phyloP scores from a whole-genome alignment of 1,140 invertebrate genomes.

The Thaumatotibia leucotreta region DNA sequence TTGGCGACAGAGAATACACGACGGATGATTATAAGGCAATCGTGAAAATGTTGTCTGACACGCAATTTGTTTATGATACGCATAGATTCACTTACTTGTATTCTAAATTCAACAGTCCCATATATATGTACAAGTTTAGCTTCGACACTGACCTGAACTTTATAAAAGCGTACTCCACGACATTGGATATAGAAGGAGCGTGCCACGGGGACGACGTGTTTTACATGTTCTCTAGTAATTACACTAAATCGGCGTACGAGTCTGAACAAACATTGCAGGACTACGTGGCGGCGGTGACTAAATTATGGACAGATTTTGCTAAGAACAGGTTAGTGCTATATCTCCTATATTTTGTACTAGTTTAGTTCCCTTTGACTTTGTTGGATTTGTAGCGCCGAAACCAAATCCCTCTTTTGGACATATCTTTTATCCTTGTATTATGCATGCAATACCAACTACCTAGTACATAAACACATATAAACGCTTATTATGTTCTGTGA shows the following conservation, averaged over 20 bases:
- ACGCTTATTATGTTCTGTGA: no score
- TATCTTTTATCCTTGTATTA: no score
- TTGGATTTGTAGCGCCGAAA: no score
- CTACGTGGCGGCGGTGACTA: conserved; percentile 70
- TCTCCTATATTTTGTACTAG: no score
- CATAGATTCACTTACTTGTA: conserved; percentile 62
- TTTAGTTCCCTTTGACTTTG: no score
- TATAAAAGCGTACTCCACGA: conserved; percentile 34
- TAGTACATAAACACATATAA: no score
- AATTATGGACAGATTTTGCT: conserved; percentile 84
- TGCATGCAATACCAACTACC: no score
- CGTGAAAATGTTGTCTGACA: conserved; percentile 55
- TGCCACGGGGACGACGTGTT: conserved; percentile 81
- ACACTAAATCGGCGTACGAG: conserved; percentile 54
- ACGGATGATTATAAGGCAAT: conserved; percentile 42
- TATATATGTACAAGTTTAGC: conserved; percentile 76
- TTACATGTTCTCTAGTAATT: conserved; percentile 78
- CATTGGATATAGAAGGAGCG: conserved; percentile 63
- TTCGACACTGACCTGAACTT: conserved; percentile 61
- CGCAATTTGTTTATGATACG: conserved; percentile 58
- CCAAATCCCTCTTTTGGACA: no score
- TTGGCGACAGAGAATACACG: conserved; percentile 50
- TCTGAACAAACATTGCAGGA: conserved; percentile 46
- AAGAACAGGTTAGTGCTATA: conserved; percentile 82
- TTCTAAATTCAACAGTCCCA: conserved; percentile 29